Evolutionary conservation across 2,888 invertebrate species (phyloP), one percentile per base, ranked within the genome.

Genomic region (Oligia latruncula): DNA sequence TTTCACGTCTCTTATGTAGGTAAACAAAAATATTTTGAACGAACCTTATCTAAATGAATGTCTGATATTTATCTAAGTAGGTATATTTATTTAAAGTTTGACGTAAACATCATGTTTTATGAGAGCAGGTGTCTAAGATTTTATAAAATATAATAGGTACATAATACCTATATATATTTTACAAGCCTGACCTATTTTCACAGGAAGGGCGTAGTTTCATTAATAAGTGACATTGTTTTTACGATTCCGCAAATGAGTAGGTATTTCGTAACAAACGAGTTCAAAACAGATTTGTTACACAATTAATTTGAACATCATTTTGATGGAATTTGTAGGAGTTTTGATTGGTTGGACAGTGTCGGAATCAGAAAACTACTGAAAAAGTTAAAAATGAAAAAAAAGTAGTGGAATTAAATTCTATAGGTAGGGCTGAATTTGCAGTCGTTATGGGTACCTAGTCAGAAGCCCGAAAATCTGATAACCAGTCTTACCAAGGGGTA

Each of bases 91-190:
- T 72, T 77, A 66, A 71, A 77, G 65, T 83, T 80, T 82, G 79
- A 85, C 79, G 77, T 72, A 79, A 72, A 73, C 43, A 73, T 65
- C 78, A 81, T 85, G 71, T 77, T 86, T 86, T 81, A 89, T 80
- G 81, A 11, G 60, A 82, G 66, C 89, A 89, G 87, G 83, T 89
- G 88, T 62, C 20, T 40, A 35, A 17, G 20, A 67, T 43, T 74
- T 23, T 49, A 81, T 52, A n/a, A n/a, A n/a, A 49, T n/a, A 58
- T 64, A 55, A 52, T 60, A 23, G 40, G 4, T 40, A 40, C 40
- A 4, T 40, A 40, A 3, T 40, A 55, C 23, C 23, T 9, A 46
- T 74, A 46, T 60, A 76, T 85, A 71, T 73, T 81, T 74, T 43
- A 73, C 29, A 8, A 68, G 8, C 4, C 52, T 52, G 49, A 60